Evolutionary conservation across 1,140 invertebrate genomes (phyloP).

Genomic region (Eumeta japonica): DNA sequence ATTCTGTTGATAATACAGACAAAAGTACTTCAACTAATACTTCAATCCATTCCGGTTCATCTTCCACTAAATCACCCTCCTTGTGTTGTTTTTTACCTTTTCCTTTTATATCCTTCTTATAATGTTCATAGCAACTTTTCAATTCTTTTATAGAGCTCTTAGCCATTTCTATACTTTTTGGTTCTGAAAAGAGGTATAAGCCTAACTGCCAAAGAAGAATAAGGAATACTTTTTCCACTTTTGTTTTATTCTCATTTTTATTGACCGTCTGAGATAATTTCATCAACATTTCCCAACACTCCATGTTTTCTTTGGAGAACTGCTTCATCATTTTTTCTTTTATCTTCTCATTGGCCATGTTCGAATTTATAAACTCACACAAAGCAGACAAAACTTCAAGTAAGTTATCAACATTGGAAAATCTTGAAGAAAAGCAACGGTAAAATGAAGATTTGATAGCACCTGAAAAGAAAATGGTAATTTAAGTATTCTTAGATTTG

Average conservation of each 20-base stretch:
- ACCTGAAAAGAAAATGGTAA: constrained; percentile 43
- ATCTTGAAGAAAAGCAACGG: constrained; percentile 63
- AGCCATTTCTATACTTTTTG: constrained; percentile 61
- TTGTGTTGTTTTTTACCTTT: constrained; percentile 24
- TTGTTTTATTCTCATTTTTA: constrained; percentile 36
- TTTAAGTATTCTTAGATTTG: too few species aligned
- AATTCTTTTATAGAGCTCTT: constrained; percentile 67
- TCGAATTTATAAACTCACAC: constrained; percentile 55
- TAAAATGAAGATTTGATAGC: constrained; percentile 63
- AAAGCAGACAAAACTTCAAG: constrained; percentile 59
- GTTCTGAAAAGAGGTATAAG: constrained; percentile 69
- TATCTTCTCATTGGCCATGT: constrained; percentile 50
- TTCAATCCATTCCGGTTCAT: constrained; percentile 75
- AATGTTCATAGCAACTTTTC: constrained; percentile 66
- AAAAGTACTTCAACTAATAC: constrained; percentile 76
- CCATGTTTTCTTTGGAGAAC: constrained; percentile 55
- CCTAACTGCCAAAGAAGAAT: constrained; percentile 69
- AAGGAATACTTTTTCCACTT: constrained; percentile 61
- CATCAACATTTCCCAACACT: constrained; percentile 64
- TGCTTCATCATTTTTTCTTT: constrained; percentile 49
- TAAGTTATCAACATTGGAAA: constrained; percentile 62
- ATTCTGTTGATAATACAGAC: constrained; percentile 69
- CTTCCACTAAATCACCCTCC: constrained; percentile 24
- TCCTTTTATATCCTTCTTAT: constrained; percentile 49
- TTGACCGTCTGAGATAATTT: constrained; percentile 48